phyloP scores from a whole-genome alignment of 2,888 invertebrate genomes.

The Caenorhabditis drosophilae region DNA sequence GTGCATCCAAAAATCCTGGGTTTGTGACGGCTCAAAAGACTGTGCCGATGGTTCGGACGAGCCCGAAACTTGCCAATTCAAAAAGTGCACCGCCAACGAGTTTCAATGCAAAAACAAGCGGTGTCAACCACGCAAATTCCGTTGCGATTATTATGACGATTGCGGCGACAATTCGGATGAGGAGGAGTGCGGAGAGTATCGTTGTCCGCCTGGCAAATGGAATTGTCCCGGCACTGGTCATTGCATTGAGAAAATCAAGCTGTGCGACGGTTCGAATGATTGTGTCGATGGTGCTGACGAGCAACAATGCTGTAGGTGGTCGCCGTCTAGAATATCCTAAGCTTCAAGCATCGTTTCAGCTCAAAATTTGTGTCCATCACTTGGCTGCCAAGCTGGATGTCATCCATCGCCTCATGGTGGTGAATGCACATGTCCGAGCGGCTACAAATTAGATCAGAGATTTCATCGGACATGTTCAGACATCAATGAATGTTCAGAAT shows the following conservation, averaged over 20 bases:
- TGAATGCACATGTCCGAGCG: slow-evolving; percentile 85
- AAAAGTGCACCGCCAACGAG: slow-evolving; percentile 66
- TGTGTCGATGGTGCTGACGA: slow-evolving; percentile 96
- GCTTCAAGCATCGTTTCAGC: too few species aligned
- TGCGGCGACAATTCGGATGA: slow-evolving; percentile 86
- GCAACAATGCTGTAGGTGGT: slow-evolving; percentile 65
- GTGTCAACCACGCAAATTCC: slow-evolving; percentile 70
- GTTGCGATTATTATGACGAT: slow-evolving; percentile 81
- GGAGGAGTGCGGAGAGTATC: slow-evolving; percentile 68
- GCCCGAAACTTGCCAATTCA: slow-evolving; percentile 65
- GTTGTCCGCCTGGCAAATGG: slow-evolving; percentile 65
- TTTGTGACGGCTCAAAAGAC: slow-evolving; percentile 76
- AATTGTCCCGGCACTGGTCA: slow-evolving; percentile 74
- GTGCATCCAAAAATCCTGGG: slow-evolving; percentile 77
- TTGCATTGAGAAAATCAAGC: slow-evolving; percentile 91
- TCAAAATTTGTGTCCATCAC: slow-evolving; percentile 80
- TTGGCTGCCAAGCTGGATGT: slow-evolving; percentile 89
- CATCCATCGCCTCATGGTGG: slow-evolving; percentile 79
- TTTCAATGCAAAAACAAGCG: slow-evolving; percentile 69
- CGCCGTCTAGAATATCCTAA: too few species aligned
- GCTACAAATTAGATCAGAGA: slow-evolving; percentile 82
- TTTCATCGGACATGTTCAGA: slow-evolving; percentile 86
- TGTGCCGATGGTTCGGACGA: slow-evolving; percentile 81
- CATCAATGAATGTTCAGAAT: slow-evolving; percentile 79
- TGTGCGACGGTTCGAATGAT: slow-evolving; percentile 94